Conservation (phyloP, 2,888 invertebrate genomes). For the Hesperia comma region DNA sequence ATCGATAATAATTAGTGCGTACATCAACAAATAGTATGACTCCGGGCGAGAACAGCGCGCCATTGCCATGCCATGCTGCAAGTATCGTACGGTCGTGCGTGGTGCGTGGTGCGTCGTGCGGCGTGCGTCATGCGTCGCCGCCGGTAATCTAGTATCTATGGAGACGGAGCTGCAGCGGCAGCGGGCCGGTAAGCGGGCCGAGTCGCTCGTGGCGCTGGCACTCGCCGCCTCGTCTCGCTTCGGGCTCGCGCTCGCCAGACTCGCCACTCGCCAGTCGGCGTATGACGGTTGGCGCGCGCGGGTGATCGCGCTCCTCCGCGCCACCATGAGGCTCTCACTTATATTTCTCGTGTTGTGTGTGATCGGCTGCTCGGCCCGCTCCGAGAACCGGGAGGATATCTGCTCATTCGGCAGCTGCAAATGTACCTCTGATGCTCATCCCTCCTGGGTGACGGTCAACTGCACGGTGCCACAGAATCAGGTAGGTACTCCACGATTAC, state of each 20-base stretch:
- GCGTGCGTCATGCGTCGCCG: constrained; percentile 39
- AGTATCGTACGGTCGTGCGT: not conserved
- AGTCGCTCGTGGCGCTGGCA: constrained; percentile 40
- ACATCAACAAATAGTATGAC: constrained; percentile 44
- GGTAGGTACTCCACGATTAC: constrained; percentile 70
- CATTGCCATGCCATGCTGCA: too few species aligned
- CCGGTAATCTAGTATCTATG: constrained; percentile 27
- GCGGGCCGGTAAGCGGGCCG: constrained; percentile 17
- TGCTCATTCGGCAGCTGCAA: constrained; percentile 83
- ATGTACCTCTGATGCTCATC: constrained; percentile 83
- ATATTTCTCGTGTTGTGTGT: constrained; percentile 79
- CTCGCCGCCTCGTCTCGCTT: constrained; percentile 7
- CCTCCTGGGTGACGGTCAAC: constrained; percentile 85
- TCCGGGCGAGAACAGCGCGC: too few species aligned
- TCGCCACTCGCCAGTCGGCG: constrained; percentile 56
- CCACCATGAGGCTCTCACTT: constrained; percentile 66
- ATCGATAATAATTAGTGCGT: constrained; percentile 66
- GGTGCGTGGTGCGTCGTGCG: constrained; percentile 43
- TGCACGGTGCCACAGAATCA: constrained; percentile 85
- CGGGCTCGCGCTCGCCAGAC: too few species aligned
- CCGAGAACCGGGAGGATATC: constrained; percentile 60
- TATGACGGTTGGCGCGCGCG: constrained; percentile 66
- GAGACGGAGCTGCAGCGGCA: constrained; percentile 32
- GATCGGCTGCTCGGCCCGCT: constrained; percentile 63
- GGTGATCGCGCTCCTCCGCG: constrained; percentile 68